Evolutionary conservation across 2,888 invertebrate genomes (phyloP).

Genomic region (Ochropleura plecta): DNA sequence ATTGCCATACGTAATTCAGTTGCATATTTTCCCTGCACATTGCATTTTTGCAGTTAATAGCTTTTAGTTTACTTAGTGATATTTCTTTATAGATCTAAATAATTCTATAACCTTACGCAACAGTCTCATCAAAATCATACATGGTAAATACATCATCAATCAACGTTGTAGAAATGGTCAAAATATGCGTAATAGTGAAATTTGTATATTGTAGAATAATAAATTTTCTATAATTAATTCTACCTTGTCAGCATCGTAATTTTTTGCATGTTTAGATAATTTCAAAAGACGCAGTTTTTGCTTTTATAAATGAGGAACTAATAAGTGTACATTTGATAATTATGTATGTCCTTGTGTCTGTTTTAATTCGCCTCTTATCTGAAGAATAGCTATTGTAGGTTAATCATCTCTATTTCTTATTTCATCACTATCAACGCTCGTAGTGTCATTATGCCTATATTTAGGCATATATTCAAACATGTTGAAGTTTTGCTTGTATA

Average conservation of each 20-base stretch:
- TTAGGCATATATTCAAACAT: neutral
- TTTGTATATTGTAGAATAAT: neutral
- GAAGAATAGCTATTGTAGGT: neutral
- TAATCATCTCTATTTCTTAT: neutral
- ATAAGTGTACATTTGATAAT: neutral
- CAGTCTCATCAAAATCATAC: neutral
- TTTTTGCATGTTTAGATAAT: conserved; percentile 4
- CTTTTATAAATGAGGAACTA: neutral
- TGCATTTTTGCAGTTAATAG: neutral
- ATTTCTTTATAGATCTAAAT: neutral
- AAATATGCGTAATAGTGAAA: neutral
- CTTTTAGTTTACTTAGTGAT: neutral
- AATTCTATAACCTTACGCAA: conserved; percentile 1
- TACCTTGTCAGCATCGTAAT: neutral
- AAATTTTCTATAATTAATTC: conserved; percentile 8
- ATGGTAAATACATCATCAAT: conserved; percentile 7
- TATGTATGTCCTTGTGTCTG: neutral
- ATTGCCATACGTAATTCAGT: no score
- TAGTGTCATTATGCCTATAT: neutral
- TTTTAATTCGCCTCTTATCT: neutral
- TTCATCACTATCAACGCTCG: neutral
- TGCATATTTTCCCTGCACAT: neutral
- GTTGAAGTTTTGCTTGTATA: neutral
- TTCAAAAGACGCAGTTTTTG: conserved; percentile 3
- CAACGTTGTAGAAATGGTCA: neutral